Base-by-base conservation (phyloP, 2,797 vertebrate genomes). In the Argya squamiceps region DNA sequence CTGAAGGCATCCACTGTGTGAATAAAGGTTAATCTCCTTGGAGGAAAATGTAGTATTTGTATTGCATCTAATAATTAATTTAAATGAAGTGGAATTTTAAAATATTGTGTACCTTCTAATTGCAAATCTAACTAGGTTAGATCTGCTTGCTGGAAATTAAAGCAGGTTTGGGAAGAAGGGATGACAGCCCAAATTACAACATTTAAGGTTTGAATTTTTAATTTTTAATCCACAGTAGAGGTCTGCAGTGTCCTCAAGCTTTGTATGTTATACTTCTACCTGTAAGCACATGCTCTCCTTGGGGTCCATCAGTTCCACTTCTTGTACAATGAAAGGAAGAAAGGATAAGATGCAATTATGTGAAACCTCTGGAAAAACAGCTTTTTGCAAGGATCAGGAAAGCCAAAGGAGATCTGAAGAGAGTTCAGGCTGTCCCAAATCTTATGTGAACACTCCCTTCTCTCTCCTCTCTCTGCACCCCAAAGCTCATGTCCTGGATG, bases 1-100 rank as follows among this genome's bases (percentile, higher is more conserved):
- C 49, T 52, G 64, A 92, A 84, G 70, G 62, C 17, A 55, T 70
- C 24, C 43, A 50, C 55, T 78, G 10, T 77, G 41, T 79, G 74
- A 90, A 76, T 74, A 77, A 84, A 94, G 44, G 77, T 94, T 96
- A 93, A 91, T 94, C 44, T 78, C 67, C 82, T 94, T 82, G 74
- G 69, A 94, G 67, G 73, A 56, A 85, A 88, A 50, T 56, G 30
- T 65, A 84, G 65, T 84, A 59, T 87, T 96, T 84, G 32, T 82
- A 73, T 56, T 88, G 26, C 18, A 81, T 53, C 55, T 90, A 69
- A 86, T 86, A 67, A 89, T 92, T 89, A 78, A 63, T 78, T 84
- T 24, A 91, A 90, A 92, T 47, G 10, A 81, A 91, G 26, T 55
- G 39, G 32, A 91, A 44, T 69, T 91, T 44, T 52, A 75, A 92